A percentile compares a stretch with the other conserved stretches of the same genome.
Evolutionary conservation across 2,113 vertebrate genomes (phyloP).

Genomic region (Speoplatyrhinus poulsoni): DNA sequence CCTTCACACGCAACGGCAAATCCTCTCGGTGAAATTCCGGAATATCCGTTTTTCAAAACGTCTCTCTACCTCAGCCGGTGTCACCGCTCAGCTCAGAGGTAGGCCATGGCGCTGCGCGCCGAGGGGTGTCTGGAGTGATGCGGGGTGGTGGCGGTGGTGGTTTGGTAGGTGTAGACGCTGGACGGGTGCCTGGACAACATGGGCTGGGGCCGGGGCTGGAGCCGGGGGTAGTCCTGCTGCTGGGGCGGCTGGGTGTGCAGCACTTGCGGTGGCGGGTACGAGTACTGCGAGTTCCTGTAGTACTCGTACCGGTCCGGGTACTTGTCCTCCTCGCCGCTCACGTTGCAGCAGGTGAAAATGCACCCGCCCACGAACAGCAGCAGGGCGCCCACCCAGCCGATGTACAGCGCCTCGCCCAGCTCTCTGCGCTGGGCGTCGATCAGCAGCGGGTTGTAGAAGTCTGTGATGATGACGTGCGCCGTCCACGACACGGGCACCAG

Average conservation of each 20-base stretch:
- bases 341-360: slow-evolving; percentile 71
- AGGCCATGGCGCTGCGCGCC: slow-evolving; percentile 59
- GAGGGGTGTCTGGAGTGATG: slow-evolving; percentile 66
- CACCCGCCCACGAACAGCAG: slow-evolving; percentile 77
- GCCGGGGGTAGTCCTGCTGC: slow-evolving; percentile 23
- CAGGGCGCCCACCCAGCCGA: slow-evolving; percentile 77
- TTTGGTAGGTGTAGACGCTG: slow-evolving; percentile 61
- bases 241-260: slow-evolving; percentile 46
- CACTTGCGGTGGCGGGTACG: slow-evolving; percentile 58
- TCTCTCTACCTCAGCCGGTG: slow-evolving; percentile 10
- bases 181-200: slow-evolving; percentile 58
- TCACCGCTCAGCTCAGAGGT: slow-evolving; percentile 60
- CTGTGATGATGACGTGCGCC: slow-evolving; percentile 73
- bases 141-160: slow-evolving; percentile 19
- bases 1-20: background rate
- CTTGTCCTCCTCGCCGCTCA: slow-evolving; percentile 29
- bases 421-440: slow-evolving; percentile 78
- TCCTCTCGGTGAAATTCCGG: background rate
- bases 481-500: slow-evolving; percentile 81
- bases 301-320: slow-evolving; percentile 53
- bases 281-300: slow-evolving; percentile 53
- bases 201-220: slow-evolving; percentile 43
- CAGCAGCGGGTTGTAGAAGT: slow-evolving; percentile 80
- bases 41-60: background rate
- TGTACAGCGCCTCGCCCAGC: slow-evolving; percentile 80